Evolutionary conservation across 2,888 invertebrate genomes (phyloP).

Genomic region (Allygus modestus): DNA sequence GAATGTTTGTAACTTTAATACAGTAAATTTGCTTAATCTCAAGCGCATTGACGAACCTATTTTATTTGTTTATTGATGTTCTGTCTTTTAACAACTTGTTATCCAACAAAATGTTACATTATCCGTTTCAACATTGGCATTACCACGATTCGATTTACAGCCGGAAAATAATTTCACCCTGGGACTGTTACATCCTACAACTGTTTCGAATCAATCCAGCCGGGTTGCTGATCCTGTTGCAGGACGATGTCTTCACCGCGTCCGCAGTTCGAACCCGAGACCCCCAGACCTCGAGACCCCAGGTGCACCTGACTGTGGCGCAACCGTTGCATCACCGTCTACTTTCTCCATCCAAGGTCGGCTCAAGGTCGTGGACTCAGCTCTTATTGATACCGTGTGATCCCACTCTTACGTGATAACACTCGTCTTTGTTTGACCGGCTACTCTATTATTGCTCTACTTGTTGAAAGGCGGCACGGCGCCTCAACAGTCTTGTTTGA

Average conservation of each 20-base stretch:
- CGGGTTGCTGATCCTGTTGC: no score
- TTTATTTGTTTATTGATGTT: no score
- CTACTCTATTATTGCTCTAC: not conserved
- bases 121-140: no score
- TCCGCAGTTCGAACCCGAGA: slow-evolving; percentile 8
- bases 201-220: no score
- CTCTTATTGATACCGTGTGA: slow-evolving; percentile 22
- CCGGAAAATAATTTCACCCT: no score
- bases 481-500: not conserved
- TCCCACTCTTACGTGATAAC: not conserved
- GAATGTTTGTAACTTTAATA: no score
- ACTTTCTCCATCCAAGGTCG: slow-evolving; percentile 54
- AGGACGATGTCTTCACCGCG: not conserved
- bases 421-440: not conserved
- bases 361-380: slow-evolving; percentile 45
- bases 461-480: slow-evolving; percentile 4
- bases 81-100: no score
- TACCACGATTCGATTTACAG: no score
- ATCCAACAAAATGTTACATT: no score
- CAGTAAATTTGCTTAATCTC: no score
- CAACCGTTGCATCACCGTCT: slow-evolving; percentile 50
- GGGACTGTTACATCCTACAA: no score
- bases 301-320: not conserved
- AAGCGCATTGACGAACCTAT: no score
- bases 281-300: not conserved